phyloP scores from a whole-genome alignment of 2,113 vertebrate genomes.

The Apistogramma diplotaenia region DNA sequence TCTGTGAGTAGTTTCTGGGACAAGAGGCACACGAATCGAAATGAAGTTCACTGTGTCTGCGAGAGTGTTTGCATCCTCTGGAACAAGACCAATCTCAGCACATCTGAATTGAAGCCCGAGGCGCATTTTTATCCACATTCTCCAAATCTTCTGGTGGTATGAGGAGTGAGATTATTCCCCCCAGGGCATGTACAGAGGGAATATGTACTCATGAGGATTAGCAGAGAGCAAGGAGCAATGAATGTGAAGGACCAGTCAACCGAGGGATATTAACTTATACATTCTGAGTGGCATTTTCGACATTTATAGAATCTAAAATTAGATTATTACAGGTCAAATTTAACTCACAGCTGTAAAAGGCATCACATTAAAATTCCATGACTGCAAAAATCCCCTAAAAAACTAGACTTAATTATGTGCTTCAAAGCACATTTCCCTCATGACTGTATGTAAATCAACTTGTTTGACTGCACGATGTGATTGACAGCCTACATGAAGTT shows the following conservation, averaged over 20 bases:
- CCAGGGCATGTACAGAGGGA: conserved; percentile 14
- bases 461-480: conserved; percentile 27
- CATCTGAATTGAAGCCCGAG: conserved; percentile 62
- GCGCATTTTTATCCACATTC: conserved; percentile 37
- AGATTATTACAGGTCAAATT: neutral
- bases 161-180: conserved; percentile 56
- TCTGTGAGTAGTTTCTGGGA: conserved; percentile 83
- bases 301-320: conserved; percentile 39
- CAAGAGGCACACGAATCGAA: conserved; percentile 74
- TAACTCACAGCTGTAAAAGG: neutral
- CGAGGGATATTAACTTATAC: conserved; percentile 42
- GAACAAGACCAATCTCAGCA: conserved; percentile 67
- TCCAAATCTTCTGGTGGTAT: conserved; percentile 40
- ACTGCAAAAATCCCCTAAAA: neutral
- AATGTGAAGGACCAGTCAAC: conserved; percentile 45
- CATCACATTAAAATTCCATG: neutral
- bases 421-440: conserved; percentile 25
- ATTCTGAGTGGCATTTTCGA: conserved; percentile 30
- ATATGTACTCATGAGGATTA: conserved; percentile 64
- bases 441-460: conserved; percentile 24
- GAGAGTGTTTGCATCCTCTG: conserved; percentile 51
- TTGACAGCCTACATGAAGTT: conserved; percentile 21
- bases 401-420: neutral
- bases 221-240: conserved; percentile 27
- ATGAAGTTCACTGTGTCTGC: conserved; percentile 48